These are phyloP conservation scores for human DNA, from an alignment of 2,113 vertebrate genomes.

Conservation along the genomic window DNA sequence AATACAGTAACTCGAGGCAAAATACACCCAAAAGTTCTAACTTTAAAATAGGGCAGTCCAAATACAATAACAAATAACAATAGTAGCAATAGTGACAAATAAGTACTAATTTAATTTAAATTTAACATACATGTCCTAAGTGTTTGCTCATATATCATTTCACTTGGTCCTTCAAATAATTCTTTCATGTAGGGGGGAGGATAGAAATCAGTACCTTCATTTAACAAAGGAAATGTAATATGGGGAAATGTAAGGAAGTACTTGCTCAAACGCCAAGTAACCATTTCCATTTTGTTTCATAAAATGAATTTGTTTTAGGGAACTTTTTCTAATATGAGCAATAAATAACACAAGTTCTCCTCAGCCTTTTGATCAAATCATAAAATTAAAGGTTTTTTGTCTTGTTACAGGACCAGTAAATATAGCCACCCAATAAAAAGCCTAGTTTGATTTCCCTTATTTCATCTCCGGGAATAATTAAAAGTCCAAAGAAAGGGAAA, in stretches of 20 bases:
- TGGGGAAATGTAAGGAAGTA: background rate
- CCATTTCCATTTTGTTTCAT: constrained; percentile 10
- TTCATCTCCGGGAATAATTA: background rate
- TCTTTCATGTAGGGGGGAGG: background rate
- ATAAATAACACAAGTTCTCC: background rate
- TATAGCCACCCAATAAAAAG: background rate
- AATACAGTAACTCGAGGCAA: background rate
- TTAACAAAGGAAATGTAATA: background rate
- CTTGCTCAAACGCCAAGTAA: background rate
- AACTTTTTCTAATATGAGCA: background rate
- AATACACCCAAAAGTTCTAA: background rate
- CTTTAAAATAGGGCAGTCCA: background rate
- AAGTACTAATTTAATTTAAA: constrained; percentile 14
- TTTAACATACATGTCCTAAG: background rate
- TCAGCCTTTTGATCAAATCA: background rate
- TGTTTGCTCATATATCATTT: background rate
- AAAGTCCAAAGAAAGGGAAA: background rate
- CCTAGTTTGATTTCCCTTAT: background rate
- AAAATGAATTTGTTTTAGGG: background rate
- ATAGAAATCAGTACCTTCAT: background rate
- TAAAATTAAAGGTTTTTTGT: background rate
- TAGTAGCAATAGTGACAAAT: background rate
- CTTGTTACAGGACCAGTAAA: background rate
- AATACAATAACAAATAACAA: background rate
- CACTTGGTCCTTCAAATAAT: background rate